Evolutionary conservation across 1,140 invertebrate genomes (phyloP).

Genomic region (honey bee (Apis mellifera)): Amel_HAv3.1 CM009939.2:10148501-10149000

Average conservation of each 20-base stretch:
- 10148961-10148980: no score
- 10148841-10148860: no score
- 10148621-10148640: conserved; percentile 89
- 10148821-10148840: no score
- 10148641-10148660: background rate
- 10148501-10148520: conserved; percentile 95
- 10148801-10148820: no score
- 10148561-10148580: conserved; percentile 98
- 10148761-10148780: no score
- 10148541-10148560: conserved; percentile 99
- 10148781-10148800: no score
- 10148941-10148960: no score
- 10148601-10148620: conserved; percentile 88
- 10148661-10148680: background rate
- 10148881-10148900: no score
- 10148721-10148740: no score
- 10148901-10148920: no score
- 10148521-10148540: conserved; percentile 99
- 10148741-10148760: background rate
- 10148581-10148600: conserved; percentile 90
- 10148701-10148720: background rate
- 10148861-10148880: no score
- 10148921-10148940: no score
- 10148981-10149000: background rate
- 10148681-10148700: background rate